Conservation (phyloP, 2,797 vertebrate genomes). For the Sebastes oblongus region DNA sequence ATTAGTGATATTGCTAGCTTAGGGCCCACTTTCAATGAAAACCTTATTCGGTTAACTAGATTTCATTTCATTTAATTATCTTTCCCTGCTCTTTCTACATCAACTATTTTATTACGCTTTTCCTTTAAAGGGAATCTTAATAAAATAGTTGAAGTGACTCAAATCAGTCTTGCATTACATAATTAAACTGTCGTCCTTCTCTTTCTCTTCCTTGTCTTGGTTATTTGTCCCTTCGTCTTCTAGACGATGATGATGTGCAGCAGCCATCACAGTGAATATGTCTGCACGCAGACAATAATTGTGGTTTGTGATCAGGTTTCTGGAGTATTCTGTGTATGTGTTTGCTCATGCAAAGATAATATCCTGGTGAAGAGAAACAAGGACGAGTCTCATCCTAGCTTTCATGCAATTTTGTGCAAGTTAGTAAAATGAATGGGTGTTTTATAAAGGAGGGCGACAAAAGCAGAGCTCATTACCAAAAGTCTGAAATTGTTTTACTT, state of each 20-base stretch:
- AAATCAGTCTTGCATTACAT: not conserved
- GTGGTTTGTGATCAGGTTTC: not conserved
- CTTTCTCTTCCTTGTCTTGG: not conserved
- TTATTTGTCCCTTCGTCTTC: not conserved
- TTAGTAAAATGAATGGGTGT: not conserved
- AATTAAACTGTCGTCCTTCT: not conserved
- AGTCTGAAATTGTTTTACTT: not conserved
- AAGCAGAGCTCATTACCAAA: not conserved
- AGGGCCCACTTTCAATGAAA: constrained; percentile 4
- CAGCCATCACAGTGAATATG: not conserved
- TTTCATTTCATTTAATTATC: not conserved
- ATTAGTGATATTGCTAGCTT: constrained; percentile 9
- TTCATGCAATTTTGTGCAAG: not conserved
- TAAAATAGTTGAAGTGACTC: not conserved
- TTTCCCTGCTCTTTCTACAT: not conserved
- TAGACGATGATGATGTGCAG: not conserved
- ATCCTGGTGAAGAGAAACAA: not conserved
- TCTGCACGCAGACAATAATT: not conserved
- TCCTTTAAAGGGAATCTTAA: not conserved
- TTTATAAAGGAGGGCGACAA: not conserved
- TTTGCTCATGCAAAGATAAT: not conserved
- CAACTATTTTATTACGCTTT: not conserved
- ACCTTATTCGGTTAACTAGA: not conserved
- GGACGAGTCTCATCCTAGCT: not conserved
- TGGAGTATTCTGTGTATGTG: not conserved